Percentiles rank a stretch among this genome's conserved stretches.
phyloP scores from a whole-genome alignment of 2,888 invertebrate genomes.

The Ditula angustiorana region DNA sequence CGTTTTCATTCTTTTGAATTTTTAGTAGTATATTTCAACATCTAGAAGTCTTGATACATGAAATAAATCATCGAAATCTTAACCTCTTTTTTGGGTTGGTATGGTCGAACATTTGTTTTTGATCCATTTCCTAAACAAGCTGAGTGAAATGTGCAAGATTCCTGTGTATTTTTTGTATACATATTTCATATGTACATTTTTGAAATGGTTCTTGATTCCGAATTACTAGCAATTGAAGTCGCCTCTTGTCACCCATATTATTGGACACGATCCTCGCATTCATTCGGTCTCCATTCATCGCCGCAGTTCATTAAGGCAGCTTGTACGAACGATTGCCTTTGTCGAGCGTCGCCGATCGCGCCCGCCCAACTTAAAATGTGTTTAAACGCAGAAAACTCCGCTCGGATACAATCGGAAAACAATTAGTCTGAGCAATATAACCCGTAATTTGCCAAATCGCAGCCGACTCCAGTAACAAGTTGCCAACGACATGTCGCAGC shows the following conservation, averaged over 20 bases:
- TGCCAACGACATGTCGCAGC: conserved; percentile 76
- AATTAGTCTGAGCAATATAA: conserved; percentile 74
- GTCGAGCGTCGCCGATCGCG: conserved; percentile 21
- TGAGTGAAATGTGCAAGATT: background rate
- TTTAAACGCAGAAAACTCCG: conserved; percentile 33
- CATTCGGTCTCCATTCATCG: conserved; percentile 24
- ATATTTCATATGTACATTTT: too few relatives aligned
- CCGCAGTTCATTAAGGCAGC: conserved; percentile 30
- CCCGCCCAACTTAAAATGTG: conserved; percentile 33
- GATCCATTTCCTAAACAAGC: too few relatives aligned
- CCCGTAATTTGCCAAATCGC: conserved; percentile 65
- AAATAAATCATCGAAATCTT: too few relatives aligned
- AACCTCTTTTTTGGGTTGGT: too few relatives aligned
- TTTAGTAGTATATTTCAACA: too few relatives aligned
- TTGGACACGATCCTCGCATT: conserved; percentile 23
- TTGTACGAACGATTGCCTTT: conserved; percentile 34
- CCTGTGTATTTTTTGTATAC: background rate
- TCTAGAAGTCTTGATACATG: too few relatives aligned
- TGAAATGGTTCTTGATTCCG: background rate
- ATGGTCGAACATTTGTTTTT: too few relatives aligned
- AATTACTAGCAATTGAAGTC: background rate
- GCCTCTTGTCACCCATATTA: conserved; percentile 12
- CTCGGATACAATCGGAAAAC: conserved; percentile 70
- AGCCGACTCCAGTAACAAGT: conserved; percentile 72
- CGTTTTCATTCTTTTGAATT: too few relatives aligned